Conservation (phyloP, 2,113 vertebrate species). For the Eolophus roseicapilla region DNA sequence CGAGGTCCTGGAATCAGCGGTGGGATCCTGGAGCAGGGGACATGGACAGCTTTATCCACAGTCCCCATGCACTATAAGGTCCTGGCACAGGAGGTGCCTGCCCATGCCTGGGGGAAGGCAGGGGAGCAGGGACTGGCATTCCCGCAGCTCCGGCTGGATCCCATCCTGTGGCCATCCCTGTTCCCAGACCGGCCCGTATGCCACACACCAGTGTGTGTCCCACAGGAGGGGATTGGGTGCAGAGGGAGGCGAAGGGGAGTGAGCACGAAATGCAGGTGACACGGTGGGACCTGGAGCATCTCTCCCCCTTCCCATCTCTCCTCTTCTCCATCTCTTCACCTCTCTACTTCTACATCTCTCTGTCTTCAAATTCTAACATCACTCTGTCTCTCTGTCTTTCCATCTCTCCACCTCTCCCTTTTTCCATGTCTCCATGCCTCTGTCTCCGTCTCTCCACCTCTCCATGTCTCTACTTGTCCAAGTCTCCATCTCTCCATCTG, state of each 20-base stretch:
- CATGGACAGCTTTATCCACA: fast-evolving
- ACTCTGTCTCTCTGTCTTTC: neutral
- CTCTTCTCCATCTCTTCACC: neutral
- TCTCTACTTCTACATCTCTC: neutral
- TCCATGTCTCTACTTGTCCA: too few species aligned
- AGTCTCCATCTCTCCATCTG: fast-evolving
- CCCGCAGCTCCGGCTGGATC: neutral
- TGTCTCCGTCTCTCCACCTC: too few species aligned
- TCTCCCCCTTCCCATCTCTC: too few species aligned
- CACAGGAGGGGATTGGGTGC: fast-evolving
- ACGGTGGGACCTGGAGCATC: neutral
- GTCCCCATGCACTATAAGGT: neutral
- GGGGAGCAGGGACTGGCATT: neutral
- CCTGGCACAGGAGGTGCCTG: neutral
- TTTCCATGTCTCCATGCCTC: too few species aligned
- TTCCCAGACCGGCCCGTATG: fast-evolving
- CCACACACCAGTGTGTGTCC: fast-evolving
- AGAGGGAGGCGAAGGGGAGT: neutral
- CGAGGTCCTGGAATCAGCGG: fast-evolving
- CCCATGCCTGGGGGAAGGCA: neutral
- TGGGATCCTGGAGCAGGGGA: neutral
- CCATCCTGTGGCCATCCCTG: neutral
- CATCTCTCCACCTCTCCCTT: neutral
- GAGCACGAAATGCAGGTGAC: fast-evolving
- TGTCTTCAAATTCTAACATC: neutral